A percentile compares a stretch with the other conserved stretches of the same genome.
phyloP scores from a whole-genome alignment of 2,113 vertebrate species.

The Rhodinocichla rosea region DNA sequence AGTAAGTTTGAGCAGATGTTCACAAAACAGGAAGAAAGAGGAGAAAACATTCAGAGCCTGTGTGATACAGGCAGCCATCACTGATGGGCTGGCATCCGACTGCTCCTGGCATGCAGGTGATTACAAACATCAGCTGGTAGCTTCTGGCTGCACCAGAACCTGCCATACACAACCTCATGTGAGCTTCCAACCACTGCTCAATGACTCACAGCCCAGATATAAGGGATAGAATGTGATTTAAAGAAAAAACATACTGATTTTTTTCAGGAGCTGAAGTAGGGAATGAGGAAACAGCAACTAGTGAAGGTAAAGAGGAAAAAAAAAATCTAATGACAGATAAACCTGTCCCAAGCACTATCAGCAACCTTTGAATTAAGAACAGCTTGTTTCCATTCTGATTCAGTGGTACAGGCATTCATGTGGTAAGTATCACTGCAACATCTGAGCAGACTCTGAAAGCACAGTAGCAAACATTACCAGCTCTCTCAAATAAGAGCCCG shows the following conservation, averaged over 20 bases:
- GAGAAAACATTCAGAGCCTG: neutral
- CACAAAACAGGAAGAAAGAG: neutral
- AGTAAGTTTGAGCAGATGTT: neutral
- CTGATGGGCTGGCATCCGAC: neutral
- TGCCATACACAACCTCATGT: neutral
- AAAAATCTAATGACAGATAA: neutral
- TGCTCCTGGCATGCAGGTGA: neutral
- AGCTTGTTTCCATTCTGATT: neutral
- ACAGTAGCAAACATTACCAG: constrained; percentile 47
- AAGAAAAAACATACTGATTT: neutral
- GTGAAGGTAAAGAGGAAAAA: neutral
- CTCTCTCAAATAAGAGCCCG: neutral
- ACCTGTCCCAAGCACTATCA: neutral
- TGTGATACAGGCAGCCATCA: neutral
- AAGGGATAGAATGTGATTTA: neutral
- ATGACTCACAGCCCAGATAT: neutral
- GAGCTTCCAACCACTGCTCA: neutral
- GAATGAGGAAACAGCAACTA: neutral
- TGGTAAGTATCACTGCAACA: neutral
- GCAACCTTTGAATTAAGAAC: neutral
- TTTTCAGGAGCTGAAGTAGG: neutral
- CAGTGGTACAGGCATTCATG: neutral
- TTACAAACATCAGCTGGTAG: neutral
- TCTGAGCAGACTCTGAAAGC: neutral
- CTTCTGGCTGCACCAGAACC: neutral